A percentile compares a stretch with the other conserved stretches of the same genome.
Evolutionary conservation across 2,113 vertebrate species (phyloP).

Genomic region (Xerus inauris): DNA sequence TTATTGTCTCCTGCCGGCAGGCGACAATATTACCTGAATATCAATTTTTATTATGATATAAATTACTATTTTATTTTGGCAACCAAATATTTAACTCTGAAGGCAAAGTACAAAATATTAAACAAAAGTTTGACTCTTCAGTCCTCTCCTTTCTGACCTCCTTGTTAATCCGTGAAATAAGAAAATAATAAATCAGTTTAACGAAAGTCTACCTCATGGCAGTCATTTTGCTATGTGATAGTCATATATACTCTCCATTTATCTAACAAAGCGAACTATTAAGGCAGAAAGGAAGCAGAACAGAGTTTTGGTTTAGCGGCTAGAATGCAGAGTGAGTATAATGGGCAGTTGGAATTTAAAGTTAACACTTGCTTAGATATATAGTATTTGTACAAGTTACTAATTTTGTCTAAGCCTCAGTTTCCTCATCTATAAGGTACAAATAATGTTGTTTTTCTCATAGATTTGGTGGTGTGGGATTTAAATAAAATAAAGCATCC

Average conservation of each 20-base stretch:
- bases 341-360: neutral
- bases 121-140: neutral
- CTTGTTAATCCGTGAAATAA: neutral
- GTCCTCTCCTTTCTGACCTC: neutral
- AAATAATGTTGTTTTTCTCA: neutral
- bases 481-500: neutral
- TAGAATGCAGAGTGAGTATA: neutral
- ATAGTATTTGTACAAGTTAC: neutral
- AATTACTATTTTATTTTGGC: constrained; percentile 12
- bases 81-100: neutral
- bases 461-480: neutral
- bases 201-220: neutral
- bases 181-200: constrained; percentile 12
- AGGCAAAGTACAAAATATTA: neutral
- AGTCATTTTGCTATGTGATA: neutral
- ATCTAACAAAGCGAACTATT: neutral
- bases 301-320: neutral
- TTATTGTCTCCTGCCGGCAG: too few relatives aligned
- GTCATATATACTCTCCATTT: neutral
- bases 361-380: neutral
- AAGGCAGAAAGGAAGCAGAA: neutral
- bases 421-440: neutral
- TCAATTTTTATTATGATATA: neutral
- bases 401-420: neutral
- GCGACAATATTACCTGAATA: too few relatives aligned